Percentiles rank a stretch among this genome's conserved stretches.
Conservation (phyloP, 2,888 invertebrate genomes). For the Encarsia formosa region DNA sequence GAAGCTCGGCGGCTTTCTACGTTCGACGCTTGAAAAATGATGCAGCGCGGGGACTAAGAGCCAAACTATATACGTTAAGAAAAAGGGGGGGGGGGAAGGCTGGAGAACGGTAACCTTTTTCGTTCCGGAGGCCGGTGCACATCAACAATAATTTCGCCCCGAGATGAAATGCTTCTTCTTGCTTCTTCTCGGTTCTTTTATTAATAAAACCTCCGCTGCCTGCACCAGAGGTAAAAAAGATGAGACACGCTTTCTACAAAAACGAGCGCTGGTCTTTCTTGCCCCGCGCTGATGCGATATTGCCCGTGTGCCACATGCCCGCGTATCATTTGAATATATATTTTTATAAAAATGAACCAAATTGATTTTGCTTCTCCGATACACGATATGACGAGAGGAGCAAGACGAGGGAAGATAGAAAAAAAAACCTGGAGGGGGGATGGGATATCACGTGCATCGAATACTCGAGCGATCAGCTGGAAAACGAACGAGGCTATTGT, state of each 20-base stretch:
- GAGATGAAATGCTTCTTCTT: constrained; percentile 11
- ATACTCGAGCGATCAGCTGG: constrained; percentile 9
- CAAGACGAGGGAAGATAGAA: background rate
- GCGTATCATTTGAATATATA: constrained; percentile 12
- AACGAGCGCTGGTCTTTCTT: too few species aligned
- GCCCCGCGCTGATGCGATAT: constrained; percentile 15
- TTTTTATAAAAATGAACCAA: too few species aligned
- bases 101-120: background rate
- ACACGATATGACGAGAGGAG: background rate
- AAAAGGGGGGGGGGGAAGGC: background rate
- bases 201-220: constrained; percentile 20
- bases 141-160: constrained; percentile 16
- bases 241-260: background rate
- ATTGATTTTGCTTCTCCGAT: background rate
- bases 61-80: constrained; percentile 32
- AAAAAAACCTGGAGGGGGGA: too few species aligned
- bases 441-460: constrained; percentile 5
- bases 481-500: constrained; percentile 19
- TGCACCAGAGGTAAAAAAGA: background rate
- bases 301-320: constrained; percentile 16
- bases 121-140: constrained; percentile 3
- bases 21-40: constrained; percentile 46
- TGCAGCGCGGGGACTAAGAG: constrained; percentile 43
- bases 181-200: constrained; percentile 5
- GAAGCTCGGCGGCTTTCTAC: constrained; percentile 31